phyloP scores from a whole-genome alignment of 2,113 vertebrate species.

The Mastomys coucha region DNA sequence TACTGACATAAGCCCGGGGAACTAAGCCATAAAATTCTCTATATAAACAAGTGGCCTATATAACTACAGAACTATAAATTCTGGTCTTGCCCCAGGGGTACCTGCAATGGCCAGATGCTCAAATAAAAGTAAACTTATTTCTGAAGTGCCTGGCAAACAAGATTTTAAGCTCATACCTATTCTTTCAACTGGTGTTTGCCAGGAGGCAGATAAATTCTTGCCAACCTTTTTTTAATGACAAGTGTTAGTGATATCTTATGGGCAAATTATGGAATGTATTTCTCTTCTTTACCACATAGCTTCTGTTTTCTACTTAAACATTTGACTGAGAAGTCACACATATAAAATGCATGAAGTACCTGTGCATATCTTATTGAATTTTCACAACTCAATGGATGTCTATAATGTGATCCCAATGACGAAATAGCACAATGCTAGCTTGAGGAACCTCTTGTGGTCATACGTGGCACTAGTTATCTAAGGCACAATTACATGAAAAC shows the following conservation, averaged over 20 bases:
- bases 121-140: conserved; percentile 75
- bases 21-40: conserved; percentile 78
- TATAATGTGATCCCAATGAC: neutral
- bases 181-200: conserved; percentile 20
- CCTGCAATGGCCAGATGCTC: conserved; percentile 81
- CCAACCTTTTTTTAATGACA: neutral
- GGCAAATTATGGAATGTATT: neutral
- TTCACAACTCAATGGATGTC: neutral
- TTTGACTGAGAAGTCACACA: neutral
- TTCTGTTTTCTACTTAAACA: neutral
- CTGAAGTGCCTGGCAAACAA: conserved; percentile 66
- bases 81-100: conserved; percentile 70
- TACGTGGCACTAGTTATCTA: neutral
- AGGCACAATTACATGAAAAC: neutral
- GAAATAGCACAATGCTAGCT: neutral
- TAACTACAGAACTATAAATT: conserved; percentile 81
- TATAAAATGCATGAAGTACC: neutral
- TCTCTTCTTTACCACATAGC: neutral
- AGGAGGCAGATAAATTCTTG: conserved; percentile 37
- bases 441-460: neutral
- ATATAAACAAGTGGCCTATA: conserved; percentile 81
- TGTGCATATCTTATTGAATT: neutral
- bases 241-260: conserved; percentile 21
- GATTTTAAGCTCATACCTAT: conserved; percentile 58
- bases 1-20: conserved; percentile 80